Base-by-base conservation (phyloP, 2,113 vertebrate genomes). In the Rhipidura dahli region DNA sequence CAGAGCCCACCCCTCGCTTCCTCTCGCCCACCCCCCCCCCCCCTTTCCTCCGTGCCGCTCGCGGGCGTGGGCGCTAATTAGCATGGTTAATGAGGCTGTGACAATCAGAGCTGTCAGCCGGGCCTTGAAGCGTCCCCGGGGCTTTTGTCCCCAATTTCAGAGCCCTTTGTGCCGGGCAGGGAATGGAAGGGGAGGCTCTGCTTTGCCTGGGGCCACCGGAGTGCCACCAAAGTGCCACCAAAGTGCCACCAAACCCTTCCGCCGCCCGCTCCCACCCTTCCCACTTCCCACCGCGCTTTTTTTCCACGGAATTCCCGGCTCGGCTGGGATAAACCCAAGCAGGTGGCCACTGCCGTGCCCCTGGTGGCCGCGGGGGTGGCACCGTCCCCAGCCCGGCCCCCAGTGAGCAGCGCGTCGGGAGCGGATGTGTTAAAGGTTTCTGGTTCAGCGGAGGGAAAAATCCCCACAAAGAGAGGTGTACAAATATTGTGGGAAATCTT, bases 401-500 rank as follows among this genome's bases (percentile, higher is more conserved):
- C 95, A 92, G 94, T 8, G 95, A 97, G 95, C 94, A 42, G 96
- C 98, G 91, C 96, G 33, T 42, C 33, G 96, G 97, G 97, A 98
- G 98, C 98, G 98, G 99, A 99, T 99, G 98, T 98, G 98, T 98
- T 99, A 98, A 98, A 98, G 98, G 98, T 98, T 99, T 99, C 98
- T 98, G 98, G 98, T 98, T 99, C 99, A 99, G 98, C 98, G 98
- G 98, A 99, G 98, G 98, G 98, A 99, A 98, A 99, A 99, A 99
- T 98, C 98, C 98, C 95, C 97, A 98, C 98, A 99, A 99, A 99
- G 97, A 98, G 97, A 98, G 98, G 98, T 98, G 98, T 98, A 98
- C 99, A 99, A 99, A 99, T 98, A 99, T 99, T 99, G 99, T 99
- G 99, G 98, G 98, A 98, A 98, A 99, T 98, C 98, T 97, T 97